Evolutionary conservation across 1,140 invertebrate species (phyloP).

Genomic region (Rhopalosiphum maidis): DNA sequence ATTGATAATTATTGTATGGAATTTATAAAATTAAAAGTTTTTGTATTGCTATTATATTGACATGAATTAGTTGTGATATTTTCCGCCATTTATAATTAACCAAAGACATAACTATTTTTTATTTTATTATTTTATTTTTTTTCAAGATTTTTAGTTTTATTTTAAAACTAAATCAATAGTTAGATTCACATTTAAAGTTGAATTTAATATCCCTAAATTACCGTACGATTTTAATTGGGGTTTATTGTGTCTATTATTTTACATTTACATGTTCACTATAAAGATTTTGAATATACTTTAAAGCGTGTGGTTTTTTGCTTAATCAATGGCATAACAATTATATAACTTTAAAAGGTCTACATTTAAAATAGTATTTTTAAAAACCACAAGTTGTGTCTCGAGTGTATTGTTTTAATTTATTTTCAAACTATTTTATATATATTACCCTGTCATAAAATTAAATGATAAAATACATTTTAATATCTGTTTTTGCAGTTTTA

Average conservation of each 20-base stretch:
- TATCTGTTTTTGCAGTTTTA: background rate
- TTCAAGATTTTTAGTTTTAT: background rate
- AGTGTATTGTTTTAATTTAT: background rate
- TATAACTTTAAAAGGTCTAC: background rate
- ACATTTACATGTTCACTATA: background rate
- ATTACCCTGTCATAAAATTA: background rate
- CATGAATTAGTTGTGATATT: background rate
- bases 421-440: conserved; percentile 5
- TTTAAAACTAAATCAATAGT: background rate
- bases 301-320: background rate
- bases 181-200: background rate
- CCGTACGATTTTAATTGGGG: background rate
- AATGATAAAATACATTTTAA: background rate
- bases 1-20: too few species aligned
- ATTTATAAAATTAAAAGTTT: background rate
- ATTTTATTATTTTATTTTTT: background rate
- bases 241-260: background rate
- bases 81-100: background rate
- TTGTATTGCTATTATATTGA: background rate
- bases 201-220: background rate
- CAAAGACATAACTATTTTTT: background rate
- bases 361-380: background rate
- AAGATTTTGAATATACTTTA: background rate
- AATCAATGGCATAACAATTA: background rate
- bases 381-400: background rate